Evolutionary conservation across 2,888 invertebrate species (phyloP).

Genomic region (Glaucopsyche alexis): DNA sequence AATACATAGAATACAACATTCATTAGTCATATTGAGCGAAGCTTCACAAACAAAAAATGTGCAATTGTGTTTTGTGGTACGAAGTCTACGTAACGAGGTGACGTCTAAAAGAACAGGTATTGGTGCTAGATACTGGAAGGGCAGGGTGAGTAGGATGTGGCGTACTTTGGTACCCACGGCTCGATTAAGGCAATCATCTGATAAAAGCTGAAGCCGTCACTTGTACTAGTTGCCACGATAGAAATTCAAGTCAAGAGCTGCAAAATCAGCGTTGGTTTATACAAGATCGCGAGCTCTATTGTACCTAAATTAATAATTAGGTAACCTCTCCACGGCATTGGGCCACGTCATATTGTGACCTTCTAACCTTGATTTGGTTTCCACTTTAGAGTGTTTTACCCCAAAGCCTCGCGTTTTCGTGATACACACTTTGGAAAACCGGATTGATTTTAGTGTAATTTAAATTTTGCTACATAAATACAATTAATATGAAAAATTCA

Average conservation of each 20-base stretch:
- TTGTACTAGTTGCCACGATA: conserved; percentile 58
- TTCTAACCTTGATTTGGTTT: conserved; percentile 91
- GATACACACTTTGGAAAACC: conserved; percentile 63
- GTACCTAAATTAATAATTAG: conserved; percentile 46
- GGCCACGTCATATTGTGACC: conserved; percentile 87
- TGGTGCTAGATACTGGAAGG: conserved; percentile 58
- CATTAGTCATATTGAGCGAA: conserved; percentile 62
- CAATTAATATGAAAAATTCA: conserved; percentile 43
- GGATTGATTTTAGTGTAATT: conserved; percentile 44
- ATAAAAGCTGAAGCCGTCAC: conserved; percentile 68
- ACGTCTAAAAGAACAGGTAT: conserved; percentile 59
- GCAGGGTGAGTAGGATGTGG: conserved; percentile 59
- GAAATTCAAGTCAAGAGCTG: conserved; percentile 49
- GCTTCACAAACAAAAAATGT: conserved; percentile 60
- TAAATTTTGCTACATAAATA: conserved; percentile 40
- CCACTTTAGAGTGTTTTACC: conserved; percentile 85
- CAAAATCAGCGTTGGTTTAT: conserved; percentile 50
- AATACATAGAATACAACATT: conserved; percentile 52
- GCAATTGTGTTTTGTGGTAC: conserved; percentile 58
- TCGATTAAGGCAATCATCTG: conserved; percentile 66
- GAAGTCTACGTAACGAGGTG: conserved; percentile 54
- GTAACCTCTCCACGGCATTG: conserved; percentile 71
- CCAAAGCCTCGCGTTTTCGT: conserved; percentile 66
- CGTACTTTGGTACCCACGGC: conserved; percentile 78
- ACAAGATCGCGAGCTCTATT: conserved; percentile 56